A percentile compares a stretch with the other conserved stretches of the same genome.
phyloP scores from a whole-genome alignment of 2,888 invertebrate genomes.

The Caenorhabditis becei region DNA sequence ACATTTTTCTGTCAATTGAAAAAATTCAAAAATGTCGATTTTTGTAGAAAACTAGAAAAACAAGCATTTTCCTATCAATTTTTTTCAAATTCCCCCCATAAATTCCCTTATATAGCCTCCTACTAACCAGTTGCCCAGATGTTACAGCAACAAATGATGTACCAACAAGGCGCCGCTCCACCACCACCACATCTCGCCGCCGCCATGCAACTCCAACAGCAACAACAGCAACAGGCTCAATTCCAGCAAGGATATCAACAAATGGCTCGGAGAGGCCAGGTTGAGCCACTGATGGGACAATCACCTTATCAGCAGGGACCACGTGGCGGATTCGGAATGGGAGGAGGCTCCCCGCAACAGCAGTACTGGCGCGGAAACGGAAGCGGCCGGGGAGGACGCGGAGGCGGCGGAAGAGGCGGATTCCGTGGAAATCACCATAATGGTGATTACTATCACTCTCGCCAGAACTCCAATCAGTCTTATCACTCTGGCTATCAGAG shows the following conservation, averaged over 20 bases:
- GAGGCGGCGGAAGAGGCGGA: slow-evolving; percentile 19
- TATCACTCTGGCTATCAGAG: slow-evolving; percentile 2
- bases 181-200: slow-evolving; percentile 23
- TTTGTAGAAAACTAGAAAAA: too few relatives aligned
- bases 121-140: too few relatives aligned
- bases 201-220: slow-evolving; percentile 30
- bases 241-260: not conserved
- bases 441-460: too few relatives aligned
- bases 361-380: slow-evolving; percentile 9
- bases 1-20: too few relatives aligned
- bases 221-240: slow-evolving; percentile 16
- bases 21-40: too few relatives aligned
- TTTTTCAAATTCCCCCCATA: slow-evolving; percentile 3
- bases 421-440: not conserved
- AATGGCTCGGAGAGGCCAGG: too few relatives aligned
- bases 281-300: slow-evolving; percentile 43
- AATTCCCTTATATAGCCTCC: too few relatives aligned
- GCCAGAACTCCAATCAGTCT: slow-evolving; percentile 54
- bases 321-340: slow-evolving; percentile 19
- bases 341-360: not conserved
- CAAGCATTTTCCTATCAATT: too few relatives aligned
- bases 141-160: slow-evolving; percentile 35
- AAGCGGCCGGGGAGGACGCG: slow-evolving; percentile 6
- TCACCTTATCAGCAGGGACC: slow-evolving; percentile 27
- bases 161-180: slow-evolving; percentile 14